Evolutionary conservation across 1,140 invertebrate species (phyloP), one percentile per base, ranked within the genome.

Genomic region (Coenobita brevimanus): DNA sequence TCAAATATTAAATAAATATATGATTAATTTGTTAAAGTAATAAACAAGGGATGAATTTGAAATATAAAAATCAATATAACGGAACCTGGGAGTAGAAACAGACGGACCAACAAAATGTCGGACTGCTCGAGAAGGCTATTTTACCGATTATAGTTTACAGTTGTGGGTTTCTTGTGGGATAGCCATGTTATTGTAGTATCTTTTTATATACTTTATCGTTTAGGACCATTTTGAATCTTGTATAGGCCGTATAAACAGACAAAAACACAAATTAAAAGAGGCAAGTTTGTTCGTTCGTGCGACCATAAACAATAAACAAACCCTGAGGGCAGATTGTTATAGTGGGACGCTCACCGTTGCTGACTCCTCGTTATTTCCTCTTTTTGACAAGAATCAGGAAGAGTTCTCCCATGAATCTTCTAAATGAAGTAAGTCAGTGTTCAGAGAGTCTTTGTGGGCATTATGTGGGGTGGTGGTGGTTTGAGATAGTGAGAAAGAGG

Each of bases 301-400:
- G 86, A 88, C 80, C 86, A 88, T 88, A 88, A 88, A 88, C 86
- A 88, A 88, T 88, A 88, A 88, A 88, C 86, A 88, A 88, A 88
- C 85, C 85, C 85, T 81, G 78, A 75, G 85, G 82, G 76, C 67
- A 71, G 67, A 73, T 71, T 67, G 85, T 46, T 73, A 75, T 30
- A 71, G 76, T 67, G 54, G 84, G 54, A 88, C 78, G 86, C 80
- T 69, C 73, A 46, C 86, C 71, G 69, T 60, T 33, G 60, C 57
- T 67, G 33, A 62, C 67, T 81, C 86, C 50, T 82, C 79, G 24
- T 41, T 76, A 76, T 82, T 88, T 88, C 38, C 62, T 36, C 43
- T 60, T 88, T 88, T 88, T 57, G 69, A 60, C 86, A 57, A 36
- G 67, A 82, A 43, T 36, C 73, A 43, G 79, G 71, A 76, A 41